Conservation (phyloP, 2,888 invertebrate species). For the Plagiodera versicolora region DNA sequence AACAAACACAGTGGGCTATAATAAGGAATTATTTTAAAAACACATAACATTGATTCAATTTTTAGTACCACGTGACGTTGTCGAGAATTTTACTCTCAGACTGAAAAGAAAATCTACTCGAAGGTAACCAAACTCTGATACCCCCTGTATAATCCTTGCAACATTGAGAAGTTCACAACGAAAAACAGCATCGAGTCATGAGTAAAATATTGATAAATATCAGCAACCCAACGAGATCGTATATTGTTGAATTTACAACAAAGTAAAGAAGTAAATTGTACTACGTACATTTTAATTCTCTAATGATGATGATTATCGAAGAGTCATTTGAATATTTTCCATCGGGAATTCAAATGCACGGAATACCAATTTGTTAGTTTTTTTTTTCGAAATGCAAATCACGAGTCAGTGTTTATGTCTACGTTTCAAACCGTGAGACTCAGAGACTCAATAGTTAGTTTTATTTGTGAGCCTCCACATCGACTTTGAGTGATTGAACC, state of each 20-base stretch:
- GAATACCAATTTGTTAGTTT: constrained; percentile 42
- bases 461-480: no score
- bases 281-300: constrained; percentile 22
- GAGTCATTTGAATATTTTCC: constrained; percentile 34
- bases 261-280: constrained; percentile 1
- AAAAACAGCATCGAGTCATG: no score
- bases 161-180: no score
- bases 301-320: constrained; percentile 35
- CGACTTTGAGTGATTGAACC: no score
- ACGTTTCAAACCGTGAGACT: constrained; percentile 31
- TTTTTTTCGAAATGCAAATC: constrained; percentile 36
- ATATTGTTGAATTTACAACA: background rate
- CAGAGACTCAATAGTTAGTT: no score
- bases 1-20: constrained; percentile 33
- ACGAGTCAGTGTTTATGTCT: constrained; percentile 37
- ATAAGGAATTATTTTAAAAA: constrained; percentile 24
- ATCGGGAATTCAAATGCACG: constrained; percentile 37
- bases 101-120: no score
- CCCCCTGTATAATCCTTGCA: no score
- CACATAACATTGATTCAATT: no score
- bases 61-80: no score
- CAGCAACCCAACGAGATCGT: background rate
- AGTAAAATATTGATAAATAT: no score
- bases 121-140: no score
- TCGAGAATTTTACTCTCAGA: no score